phyloP scores from a whole-genome alignment of 2,113 vertebrate genomes.

The Larimichthys crocea region DNA sequence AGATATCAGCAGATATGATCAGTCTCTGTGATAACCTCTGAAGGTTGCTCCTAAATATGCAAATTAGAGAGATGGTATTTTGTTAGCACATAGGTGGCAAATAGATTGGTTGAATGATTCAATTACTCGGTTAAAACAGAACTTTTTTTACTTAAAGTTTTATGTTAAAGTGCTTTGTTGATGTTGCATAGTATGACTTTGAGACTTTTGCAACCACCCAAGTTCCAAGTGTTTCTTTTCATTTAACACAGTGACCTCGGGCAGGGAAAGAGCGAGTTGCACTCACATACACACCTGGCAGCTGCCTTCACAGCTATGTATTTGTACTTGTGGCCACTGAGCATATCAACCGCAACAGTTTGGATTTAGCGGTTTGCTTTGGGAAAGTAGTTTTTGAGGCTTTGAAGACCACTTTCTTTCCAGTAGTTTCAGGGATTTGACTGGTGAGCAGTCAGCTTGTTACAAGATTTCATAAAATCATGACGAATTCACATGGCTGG shows the following conservation, averaged over 20 bases:
- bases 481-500: constrained; percentile 32
- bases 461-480: constrained; percentile 46
- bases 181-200: constrained; percentile 43
- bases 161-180: neutral
- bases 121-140: too few species aligned
- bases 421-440: constrained; percentile 53
- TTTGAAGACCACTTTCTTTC: constrained; percentile 50
- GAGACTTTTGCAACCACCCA: constrained; percentile 13
- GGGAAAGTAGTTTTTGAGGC: constrained; percentile 51
- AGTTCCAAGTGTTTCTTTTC: constrained; percentile 29
- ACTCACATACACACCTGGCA: constrained; percentile 47
- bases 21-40: constrained; percentile 1
- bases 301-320: constrained; percentile 27
- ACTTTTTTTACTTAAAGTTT: neutral
- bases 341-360: constrained; percentile 51
- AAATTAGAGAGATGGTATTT: neutral
- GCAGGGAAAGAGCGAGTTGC: constrained; percentile 22
- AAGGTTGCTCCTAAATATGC: constrained; percentile 7
- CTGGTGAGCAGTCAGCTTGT: constrained; percentile 50
- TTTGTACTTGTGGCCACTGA: constrained; percentile 34
- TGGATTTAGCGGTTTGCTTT: constrained; percentile 60
- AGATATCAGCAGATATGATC: constrained; percentile 3
- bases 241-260: constrained; percentile 38
- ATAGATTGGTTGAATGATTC: neutral
- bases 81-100: neutral